Evolutionary conservation across 2,888 invertebrate species (phyloP).

Genomic region (Xestia c-nigrum): DNA sequence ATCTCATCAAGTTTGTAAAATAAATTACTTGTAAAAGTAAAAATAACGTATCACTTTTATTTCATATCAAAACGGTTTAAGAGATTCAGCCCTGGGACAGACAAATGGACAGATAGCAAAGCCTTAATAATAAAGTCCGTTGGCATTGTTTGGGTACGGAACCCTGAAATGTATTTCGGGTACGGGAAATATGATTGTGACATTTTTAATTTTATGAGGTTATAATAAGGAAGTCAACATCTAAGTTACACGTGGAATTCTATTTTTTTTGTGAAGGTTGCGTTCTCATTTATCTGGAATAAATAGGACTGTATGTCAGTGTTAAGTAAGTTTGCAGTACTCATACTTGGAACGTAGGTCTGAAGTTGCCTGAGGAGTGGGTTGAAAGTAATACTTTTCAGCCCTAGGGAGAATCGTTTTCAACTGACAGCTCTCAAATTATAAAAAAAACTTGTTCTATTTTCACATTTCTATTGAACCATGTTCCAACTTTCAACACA

Average conservation of each 20-base stretch:
- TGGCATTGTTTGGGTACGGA: not conserved
- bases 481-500: too few relatives aligned
- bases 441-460: too few relatives aligned
- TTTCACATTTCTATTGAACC: too few relatives aligned
- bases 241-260: constrained; percentile 17
- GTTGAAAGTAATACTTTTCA: too few relatives aligned
- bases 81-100: not conserved
- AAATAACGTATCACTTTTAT: too few relatives aligned
- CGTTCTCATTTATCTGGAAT: not conserved
- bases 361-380: too few relatives aligned
- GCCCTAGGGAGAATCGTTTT: too few relatives aligned
- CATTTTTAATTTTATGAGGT: constrained; percentile 53
- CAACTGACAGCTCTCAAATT: too few relatives aligned
- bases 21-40: not conserved
- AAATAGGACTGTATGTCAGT: constrained; percentile 1
- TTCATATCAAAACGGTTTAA: not conserved
- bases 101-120: not conserved
- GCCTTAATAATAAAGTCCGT: not conserved
- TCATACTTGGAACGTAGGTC: too few relatives aligned
- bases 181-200: constrained; percentile 49
- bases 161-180: constrained; percentile 38
- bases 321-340: not conserved
- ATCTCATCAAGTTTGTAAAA: not conserved
- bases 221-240: constrained; percentile 51
- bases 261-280: constrained; percentile 11